A percentile compares a stretch with the other conserved stretches of the same genome.
phyloP scores from a whole-genome alignment of 1,140 invertebrate species.

The Drosophila serrata region DNA sequence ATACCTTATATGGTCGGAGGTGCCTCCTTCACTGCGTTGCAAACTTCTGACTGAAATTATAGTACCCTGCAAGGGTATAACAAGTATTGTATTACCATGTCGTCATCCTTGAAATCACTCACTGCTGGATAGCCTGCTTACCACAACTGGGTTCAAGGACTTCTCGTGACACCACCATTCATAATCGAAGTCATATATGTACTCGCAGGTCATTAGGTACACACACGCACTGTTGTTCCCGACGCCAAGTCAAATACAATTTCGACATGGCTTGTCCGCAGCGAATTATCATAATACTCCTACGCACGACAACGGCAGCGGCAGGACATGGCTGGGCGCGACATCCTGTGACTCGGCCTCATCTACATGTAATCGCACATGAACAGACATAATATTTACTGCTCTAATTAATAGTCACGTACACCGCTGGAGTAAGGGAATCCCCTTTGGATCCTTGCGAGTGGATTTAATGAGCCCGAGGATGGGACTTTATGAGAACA shows the following conservation, averaged over 20 bases:
- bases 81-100: no score
- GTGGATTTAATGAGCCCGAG: constrained; percentile 39
- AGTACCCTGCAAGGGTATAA: no score
- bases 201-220: constrained; percentile 17
- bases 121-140: no score
- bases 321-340: constrained; percentile 6
- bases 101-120: background rate
- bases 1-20: no score
- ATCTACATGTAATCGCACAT: constrained; percentile 49
- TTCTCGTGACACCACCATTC: constrained; percentile 7
- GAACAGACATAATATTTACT: constrained; percentile 68
- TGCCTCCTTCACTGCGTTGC: no score
- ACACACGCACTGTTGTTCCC: constrained; percentile 31
- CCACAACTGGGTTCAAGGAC: constrained; percentile 15
- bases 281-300: constrained; percentile 59
- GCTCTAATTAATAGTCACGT: constrained; percentile 64
- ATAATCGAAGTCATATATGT: constrained; percentile 15
- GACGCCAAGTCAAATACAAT: constrained; percentile 49
- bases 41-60: no score
- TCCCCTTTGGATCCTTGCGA: background rate
- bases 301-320: background rate
- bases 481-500: constrained; percentile 37
- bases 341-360: background rate
- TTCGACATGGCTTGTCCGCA: constrained; percentile 53
- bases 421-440: constrained; percentile 18